phyloP scores from a whole-genome alignment of 2,797 vertebrate species.

The Micrastur ruficollis region DNA sequence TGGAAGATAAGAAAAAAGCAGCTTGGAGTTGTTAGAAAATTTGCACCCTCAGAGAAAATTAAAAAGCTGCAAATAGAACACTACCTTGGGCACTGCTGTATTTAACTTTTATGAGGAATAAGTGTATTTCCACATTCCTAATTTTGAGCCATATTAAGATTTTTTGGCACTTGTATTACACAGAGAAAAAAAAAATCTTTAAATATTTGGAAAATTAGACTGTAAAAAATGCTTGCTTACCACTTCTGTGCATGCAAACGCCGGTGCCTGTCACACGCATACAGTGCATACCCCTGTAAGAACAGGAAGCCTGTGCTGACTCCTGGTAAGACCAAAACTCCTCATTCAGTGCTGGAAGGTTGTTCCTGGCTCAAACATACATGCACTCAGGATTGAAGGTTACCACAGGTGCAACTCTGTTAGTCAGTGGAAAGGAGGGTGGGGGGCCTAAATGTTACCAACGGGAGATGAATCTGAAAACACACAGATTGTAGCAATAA shows the following conservation, averaged over 20 bases:
- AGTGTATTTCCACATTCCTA: not conserved
- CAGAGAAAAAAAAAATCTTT: not conserved
- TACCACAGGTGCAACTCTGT: not conserved
- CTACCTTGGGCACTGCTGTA: not conserved
- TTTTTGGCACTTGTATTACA: not conserved
- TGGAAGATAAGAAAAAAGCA: not conserved
- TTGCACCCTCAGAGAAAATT: not conserved
- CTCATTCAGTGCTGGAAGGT: not conserved
- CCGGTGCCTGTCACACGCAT: not conserved
- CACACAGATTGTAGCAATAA: not conserved
- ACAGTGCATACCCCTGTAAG: accelerated
- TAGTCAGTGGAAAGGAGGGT: not conserved
- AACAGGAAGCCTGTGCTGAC: not conserved
- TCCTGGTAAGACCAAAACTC: not conserved
- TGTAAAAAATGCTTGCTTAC: not conserved
- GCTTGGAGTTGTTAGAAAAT: not conserved
- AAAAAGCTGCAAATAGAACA: not conserved
- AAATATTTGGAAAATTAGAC: not conserved
- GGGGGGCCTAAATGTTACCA: not conserved
- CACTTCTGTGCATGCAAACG: not conserved
- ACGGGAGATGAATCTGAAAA: not conserved
- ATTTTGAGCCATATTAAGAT: not conserved
- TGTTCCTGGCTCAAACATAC: not conserved
- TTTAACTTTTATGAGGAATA: not conserved
- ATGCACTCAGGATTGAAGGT: accelerated